Evolutionary conservation across 92 coral and sea anemone genomes (phyloP).

Genomic region (Parazoanthus atlanticus): DNA sequence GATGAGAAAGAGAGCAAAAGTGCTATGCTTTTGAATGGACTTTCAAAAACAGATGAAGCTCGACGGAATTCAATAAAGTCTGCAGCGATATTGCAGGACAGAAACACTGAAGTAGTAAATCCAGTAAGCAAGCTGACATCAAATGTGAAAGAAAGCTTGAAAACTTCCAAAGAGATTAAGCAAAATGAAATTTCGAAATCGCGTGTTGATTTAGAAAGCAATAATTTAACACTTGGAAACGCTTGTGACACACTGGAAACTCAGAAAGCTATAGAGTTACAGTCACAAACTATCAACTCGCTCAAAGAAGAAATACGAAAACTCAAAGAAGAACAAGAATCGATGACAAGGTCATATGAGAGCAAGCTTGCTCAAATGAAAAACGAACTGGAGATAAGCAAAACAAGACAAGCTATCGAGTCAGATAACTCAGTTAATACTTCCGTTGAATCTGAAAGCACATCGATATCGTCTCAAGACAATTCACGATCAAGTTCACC

Average conservation of each 20-base stretch:
- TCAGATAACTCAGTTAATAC: background rate
- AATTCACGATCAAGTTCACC: constrained; percentile 50
- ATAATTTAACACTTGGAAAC: background rate
- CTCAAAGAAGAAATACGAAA: constrained; percentile 72
- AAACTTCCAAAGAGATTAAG: background rate
- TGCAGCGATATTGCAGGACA: background rate
- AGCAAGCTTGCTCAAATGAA: constrained; percentile 71
- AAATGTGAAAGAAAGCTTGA: background rate
- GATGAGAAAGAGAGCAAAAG: background rate
- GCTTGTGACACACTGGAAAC: background rate
- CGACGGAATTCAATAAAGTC: background rate
- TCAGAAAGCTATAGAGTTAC: background rate
- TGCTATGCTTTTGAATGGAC: background rate
- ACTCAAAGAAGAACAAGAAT: constrained; percentile 68
- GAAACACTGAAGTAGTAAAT: background rate
- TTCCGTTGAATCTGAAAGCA: constrained; percentile 7
- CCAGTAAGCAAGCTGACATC: background rate
- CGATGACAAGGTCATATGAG: constrained; percentile 61
- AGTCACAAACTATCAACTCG: constrained; percentile 43
- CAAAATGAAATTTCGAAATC: background rate
- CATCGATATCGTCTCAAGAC: constrained; percentile 24
- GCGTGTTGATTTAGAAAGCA: background rate
- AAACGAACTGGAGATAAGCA: constrained; percentile 63
- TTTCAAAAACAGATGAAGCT: background rate
- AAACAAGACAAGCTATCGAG: constrained; percentile 14